Conservation (phyloP, 1,140 invertebrate species). For the Drosophila micromelanica region DNA sequence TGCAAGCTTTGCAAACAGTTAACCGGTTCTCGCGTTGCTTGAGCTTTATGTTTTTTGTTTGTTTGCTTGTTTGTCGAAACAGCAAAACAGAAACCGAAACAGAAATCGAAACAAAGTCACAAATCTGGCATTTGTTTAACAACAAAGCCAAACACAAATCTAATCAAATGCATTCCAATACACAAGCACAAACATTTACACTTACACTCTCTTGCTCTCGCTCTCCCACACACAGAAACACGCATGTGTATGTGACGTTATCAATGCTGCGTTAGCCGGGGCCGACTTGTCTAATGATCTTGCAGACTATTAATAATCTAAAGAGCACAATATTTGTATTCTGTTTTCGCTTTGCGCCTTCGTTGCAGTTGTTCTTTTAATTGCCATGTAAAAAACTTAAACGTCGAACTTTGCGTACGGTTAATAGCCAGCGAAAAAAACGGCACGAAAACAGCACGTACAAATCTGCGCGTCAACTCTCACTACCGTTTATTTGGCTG, state of each 20-base stretch:
- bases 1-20: slow-evolving; percentile 50
- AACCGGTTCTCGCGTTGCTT: slow-evolving; percentile 48
- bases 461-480: slow-evolving; percentile 38
- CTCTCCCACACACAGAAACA: background rate
- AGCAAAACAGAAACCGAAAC: slow-evolving; percentile 35
- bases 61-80: slow-evolving; percentile 38
- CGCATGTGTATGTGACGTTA: slow-evolving; percentile 22
- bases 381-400: slow-evolving; percentile 45
- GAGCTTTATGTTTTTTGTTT: slow-evolving; percentile 17
- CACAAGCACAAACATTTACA: slow-evolving; percentile 13
- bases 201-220: slow-evolving; percentile 9
- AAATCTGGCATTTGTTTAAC: slow-evolving; percentile 55
- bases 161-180: slow-evolving; percentile 65
- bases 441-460: slow-evolving; percentile 44
- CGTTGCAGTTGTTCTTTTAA: slow-evolving; percentile 29
- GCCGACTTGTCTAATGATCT: slow-evolving; percentile 46
- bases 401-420: slow-evolving; percentile 44
- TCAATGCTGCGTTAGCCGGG: slow-evolving; percentile 33
- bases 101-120: no score
- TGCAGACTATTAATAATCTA: slow-evolving; percentile 19
- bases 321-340: slow-evolving; percentile 16
- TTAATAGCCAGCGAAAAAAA: slow-evolving; percentile 43
- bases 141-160: slow-evolving; percentile 62
- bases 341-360: background rate
- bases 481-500: slow-evolving; percentile 18